These are phyloP conservation scores for Drosophila pseudotalamancana DNA, from an alignment of 2,888 invertebrate species.

Conservation along the genomic window DNA sequence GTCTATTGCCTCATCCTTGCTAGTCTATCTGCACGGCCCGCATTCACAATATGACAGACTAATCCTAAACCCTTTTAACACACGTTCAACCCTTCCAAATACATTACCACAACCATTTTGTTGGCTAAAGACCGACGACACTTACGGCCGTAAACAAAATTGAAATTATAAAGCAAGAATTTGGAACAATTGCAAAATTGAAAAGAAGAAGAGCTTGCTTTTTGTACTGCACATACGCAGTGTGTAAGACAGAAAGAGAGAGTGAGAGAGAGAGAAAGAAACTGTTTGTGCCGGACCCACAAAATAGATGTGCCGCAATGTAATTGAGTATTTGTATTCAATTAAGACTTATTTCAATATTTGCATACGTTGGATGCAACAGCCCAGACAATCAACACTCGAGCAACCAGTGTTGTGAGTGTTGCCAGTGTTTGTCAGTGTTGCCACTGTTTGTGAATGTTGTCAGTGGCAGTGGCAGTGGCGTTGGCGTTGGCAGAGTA, in stretches of 20 bases:
- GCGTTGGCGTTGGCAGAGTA: slow-evolving; percentile 41
- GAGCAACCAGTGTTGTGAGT: slow-evolving; percentile 1
- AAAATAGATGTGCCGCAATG: slow-evolving; percentile 80
- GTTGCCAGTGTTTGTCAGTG: slow-evolving; percentile 17
- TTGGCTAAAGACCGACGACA: slow-evolving; percentile 26
- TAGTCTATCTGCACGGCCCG: neutral
- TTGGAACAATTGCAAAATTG: slow-evolving; percentile 44
- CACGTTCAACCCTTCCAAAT: slow-evolving; percentile 4
- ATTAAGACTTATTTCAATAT: slow-evolving; percentile 83
- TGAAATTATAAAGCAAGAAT: slow-evolving; percentile 59
- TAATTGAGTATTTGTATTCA: slow-evolving; percentile 83
- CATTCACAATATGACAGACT: slow-evolving; percentile 18
- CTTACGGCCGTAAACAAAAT: slow-evolving; percentile 55
- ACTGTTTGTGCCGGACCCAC: slow-evolving; percentile 68
- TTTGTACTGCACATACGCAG: no score
- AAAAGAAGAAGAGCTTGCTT: slow-evolving; percentile 1
- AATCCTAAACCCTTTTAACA: slow-evolving; percentile 24
- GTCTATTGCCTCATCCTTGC: neutral
- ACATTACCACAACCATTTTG: slow-evolving; percentile 20
- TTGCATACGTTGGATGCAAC: slow-evolving; percentile 72
- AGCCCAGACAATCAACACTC: slow-evolving; percentile 49
- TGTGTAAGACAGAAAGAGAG: neutral
- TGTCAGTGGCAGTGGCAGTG: slow-evolving; percentile 13
- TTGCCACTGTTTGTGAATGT: slow-evolving; percentile 8
- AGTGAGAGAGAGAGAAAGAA: no score